Conservation (phyloP, 37 sponge, comb jelly and placozoan species). For the Hormiphora californensis region DNA sequence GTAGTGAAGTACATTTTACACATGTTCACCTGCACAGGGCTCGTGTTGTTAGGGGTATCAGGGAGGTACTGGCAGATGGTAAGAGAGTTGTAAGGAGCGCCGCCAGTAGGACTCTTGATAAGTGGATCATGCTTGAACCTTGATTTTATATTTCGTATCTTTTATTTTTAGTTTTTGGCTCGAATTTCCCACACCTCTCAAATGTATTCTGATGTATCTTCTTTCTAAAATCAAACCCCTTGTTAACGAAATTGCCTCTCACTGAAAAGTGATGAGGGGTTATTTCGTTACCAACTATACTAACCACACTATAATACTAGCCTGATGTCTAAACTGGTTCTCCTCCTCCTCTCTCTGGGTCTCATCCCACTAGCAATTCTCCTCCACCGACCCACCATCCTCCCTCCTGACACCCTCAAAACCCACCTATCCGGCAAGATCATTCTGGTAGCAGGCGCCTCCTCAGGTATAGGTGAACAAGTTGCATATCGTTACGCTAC, state of each 20-base stretch:
- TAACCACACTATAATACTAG: background rate
- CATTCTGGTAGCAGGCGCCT: background rate
- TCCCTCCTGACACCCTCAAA: no score
- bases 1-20: background rate
- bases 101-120: background rate
- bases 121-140: conserved; percentile 9
- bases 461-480: conserved; percentile 8
- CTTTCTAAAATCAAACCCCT: background rate
- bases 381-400: no score
- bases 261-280: background rate
- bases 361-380: no score
- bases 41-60: background rate
- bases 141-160: no score
- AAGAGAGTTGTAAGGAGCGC: conserved; percentile 4
- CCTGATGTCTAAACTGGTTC: no score
- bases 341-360: no score
- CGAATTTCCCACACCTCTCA: no score
- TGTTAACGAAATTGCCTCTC: background rate
- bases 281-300: background rate
- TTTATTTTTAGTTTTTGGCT: no score
- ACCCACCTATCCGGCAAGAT: no score
- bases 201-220: no score
- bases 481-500: background rate
- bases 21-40: conserved; percentile 10
- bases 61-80: background rate